Base-by-base conservation (phyloP, 2,888 invertebrate genomes). In the Folsomia manolachei region DNA sequence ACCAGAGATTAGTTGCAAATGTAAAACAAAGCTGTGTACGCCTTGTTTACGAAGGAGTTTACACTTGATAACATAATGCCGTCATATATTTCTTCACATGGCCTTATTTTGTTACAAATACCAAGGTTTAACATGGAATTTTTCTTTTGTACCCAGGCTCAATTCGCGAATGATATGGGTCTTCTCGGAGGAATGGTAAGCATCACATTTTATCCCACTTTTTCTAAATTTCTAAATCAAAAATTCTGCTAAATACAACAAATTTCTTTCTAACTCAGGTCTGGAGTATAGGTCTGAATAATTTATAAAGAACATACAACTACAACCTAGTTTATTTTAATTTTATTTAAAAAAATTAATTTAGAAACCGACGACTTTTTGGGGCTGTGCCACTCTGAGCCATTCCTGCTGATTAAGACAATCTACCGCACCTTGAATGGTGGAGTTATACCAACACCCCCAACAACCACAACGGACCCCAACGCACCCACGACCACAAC, bases 291-390 rank as follows among this genome's bases (percentile, higher is more conserved):
- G n/a, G n/a, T n/a, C n/a, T n/a, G n/a, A n/a, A n/a, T n/a, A n/a
- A n/a, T n/a, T n/a, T n/a, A n/a, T n/a, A n/a, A n/a, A n/a, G n/a
- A n/a, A n/a, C n/a, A n/a, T n/a, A n/a, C n/a, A n/a, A n/a, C n/a
- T 18, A 11, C 18, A 14, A 18, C 11, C 11, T 14, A 11, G 18
- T 52, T 52, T 52, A 52, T 14, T 52, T 52, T 52, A 11, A 52
- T 11, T 52, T 52, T 18, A 11, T n/a, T n/a, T n/a, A n/a, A n/a
- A n/a, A n/a, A n/a, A n/a, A n/a, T n/a, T n/a, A n/a, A n/a, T n/a
- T 61, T 75, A 11, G 77, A 77, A 65, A 77, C 75, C 2, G 81
- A 81, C 62, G 81, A 81, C 26, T 81, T 81, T 73, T 74, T 25
- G 11, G 81, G 79, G 11, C 39, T 27, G 0, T 81, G 80, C 39